phyloP scores from a whole-genome alignment of 1,140 invertebrate genomes.

The Bactericera cockerelli region DNA sequence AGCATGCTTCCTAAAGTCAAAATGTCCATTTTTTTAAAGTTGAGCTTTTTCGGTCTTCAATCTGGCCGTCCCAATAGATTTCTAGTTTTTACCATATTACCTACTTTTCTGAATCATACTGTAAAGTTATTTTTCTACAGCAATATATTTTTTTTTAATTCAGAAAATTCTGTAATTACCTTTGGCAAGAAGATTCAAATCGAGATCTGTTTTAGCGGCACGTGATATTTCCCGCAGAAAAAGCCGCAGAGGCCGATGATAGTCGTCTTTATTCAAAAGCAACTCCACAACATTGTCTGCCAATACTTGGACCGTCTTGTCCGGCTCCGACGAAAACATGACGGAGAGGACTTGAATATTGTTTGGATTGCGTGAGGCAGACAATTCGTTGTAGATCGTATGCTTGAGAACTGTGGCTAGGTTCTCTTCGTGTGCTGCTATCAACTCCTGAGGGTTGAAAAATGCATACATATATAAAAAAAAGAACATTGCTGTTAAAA shows the following conservation, averaged over 20 bases:
- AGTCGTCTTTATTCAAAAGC: conserved; percentile 77
- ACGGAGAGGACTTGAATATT: conserved; percentile 78
- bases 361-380: conserved; percentile 77
- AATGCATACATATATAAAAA: too few species aligned
- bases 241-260: conserved; percentile 63
- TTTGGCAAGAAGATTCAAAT: conserved; percentile 46
- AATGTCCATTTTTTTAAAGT: too few species aligned
- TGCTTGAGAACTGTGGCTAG: conserved; percentile 73
- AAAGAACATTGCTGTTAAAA: too few species aligned
- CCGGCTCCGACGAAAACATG: conserved; percentile 67
- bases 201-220: conserved; percentile 61
- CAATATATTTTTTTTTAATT: too few species aligned
- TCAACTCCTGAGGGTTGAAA: conserved; percentile 45
- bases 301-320: conserved; percentile 55
- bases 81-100: too few species aligned
- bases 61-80: too few species aligned
- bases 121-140: too few species aligned
- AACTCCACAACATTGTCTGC: conserved; percentile 73
- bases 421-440: conserved; percentile 62
- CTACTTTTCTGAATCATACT: too few species aligned
- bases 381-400: conserved; percentile 89
- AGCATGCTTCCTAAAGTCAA: too few species aligned
- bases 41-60: too few species aligned
- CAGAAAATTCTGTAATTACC: too few species aligned
- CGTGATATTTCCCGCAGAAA: conserved; percentile 68